Percentiles rank a stretch among this genome's conserved stretches.
These are phyloP conservation scores for Brachionus calyciflorus DNA, from an alignment of 1,140 invertebrate genomes.

Conservation along the genomic window DNA sequence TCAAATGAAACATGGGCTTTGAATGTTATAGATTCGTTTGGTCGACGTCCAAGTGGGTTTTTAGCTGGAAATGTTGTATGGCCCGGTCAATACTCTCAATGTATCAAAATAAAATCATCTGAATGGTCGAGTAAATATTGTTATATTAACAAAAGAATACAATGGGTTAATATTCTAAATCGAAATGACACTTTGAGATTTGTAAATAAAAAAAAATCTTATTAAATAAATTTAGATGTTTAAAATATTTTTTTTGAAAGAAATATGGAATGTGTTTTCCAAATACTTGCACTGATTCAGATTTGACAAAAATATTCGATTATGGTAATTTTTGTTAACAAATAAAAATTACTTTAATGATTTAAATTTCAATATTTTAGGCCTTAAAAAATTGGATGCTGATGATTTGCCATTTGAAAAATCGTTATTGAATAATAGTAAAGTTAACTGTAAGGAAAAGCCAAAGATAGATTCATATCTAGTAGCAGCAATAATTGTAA, in stretches of 20 bases:
- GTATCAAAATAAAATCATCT: not conserved
- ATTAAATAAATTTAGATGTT: too few species aligned
- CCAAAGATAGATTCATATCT: not conserved
- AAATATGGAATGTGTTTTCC: conserved; percentile 38
- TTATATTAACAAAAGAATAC: not conserved
- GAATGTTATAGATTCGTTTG: not conserved
- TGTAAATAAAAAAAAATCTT: not conserved
- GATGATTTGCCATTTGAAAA: not conserved
- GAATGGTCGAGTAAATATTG: not conserved
- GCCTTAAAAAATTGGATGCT: not conserved
- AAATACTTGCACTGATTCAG: not conserved
- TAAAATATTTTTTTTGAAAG: not conserved
- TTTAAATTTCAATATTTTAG: not conserved
- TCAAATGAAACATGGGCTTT: not conserved
- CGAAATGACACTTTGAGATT: not conserved
- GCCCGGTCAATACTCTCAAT: conserved; percentile 13
- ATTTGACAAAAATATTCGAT: conserved; percentile 9
- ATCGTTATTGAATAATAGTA: not conserved
- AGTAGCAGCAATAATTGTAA: not conserved
- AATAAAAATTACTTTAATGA: not conserved
- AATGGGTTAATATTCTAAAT: not conserved
- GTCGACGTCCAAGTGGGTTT: conserved; percentile 6
- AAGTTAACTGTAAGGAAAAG: not conserved
- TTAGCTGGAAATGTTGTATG: not conserved
- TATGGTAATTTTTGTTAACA: conserved; percentile 2